Conservation (phyloP, 2,113 vertebrate species). For the Lepidothrix coronata region DNA sequence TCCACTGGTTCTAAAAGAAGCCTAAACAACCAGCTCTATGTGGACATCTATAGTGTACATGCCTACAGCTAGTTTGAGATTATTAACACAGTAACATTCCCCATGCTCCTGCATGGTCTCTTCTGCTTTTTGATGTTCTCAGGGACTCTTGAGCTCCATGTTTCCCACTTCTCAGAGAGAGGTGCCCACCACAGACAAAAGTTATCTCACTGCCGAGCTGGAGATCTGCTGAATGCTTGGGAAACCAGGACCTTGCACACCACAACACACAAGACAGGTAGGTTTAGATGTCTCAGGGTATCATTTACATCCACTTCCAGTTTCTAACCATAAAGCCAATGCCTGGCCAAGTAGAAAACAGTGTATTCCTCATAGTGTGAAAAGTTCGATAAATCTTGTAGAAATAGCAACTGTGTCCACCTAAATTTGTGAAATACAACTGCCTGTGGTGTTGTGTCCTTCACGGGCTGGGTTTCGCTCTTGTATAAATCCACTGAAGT, state of each 20-base stretch:
- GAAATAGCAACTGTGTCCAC: neutral
- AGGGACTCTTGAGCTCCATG: neutral
- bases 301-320: neutral
- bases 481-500: neutral
- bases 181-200: neutral
- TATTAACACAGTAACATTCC: neutral
- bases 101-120: fast-evolving
- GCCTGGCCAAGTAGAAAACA: neutral
- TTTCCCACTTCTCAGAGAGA: neutral
- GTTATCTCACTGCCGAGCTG: neutral
- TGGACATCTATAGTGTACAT: neutral
- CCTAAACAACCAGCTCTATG: neutral
- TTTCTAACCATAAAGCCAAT: neutral
- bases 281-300: neutral
- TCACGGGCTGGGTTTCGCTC: neutral
- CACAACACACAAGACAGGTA: neutral
- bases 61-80: neutral
- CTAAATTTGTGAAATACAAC: neutral
- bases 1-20: neutral
- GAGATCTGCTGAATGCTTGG: neutral
- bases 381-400: neutral
- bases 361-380: neutral
- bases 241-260: neutral
- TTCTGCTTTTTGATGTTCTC: neutral
- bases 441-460: neutral